phyloP scores from a whole-genome alignment of 1,140 invertebrate genomes.

The Ptiloglossa arizonensis region DNA sequence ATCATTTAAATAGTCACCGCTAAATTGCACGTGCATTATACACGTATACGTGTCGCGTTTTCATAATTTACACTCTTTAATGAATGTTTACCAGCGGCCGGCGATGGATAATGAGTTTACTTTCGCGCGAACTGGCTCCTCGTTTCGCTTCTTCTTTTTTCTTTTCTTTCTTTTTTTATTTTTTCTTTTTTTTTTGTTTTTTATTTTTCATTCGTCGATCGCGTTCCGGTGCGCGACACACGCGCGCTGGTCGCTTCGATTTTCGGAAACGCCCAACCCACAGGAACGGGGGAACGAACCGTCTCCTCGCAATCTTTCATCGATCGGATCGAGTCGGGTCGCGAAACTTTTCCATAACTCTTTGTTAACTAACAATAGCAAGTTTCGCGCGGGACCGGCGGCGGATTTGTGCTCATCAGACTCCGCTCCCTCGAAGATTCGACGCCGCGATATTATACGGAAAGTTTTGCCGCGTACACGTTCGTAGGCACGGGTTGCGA shows the following conservation, averaged over 20 bases:
- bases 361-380: conserved; percentile 54
- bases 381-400: conserved; percentile 50
- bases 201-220: neutral
- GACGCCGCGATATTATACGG: conserved; percentile 16
- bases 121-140: neutral
- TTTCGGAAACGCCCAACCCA: conserved; percentile 9
- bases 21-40: conserved; percentile 50
- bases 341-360: conserved; percentile 33
- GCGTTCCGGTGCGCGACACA: neutral
- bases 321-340: conserved; percentile 9
- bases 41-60: neutral
- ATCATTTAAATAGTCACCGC: conserved; percentile 64
- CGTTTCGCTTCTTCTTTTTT: too few relatives aligned
- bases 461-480: conserved; percentile 48
- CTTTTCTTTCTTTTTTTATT: too few relatives aligned
- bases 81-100: conserved; percentile 50
- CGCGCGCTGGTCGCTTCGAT: conserved; percentile 4
- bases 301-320: conserved; percentile 15
- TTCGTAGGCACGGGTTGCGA: conserved; percentile 35
- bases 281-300: neutral
- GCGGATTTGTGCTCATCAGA: conserved; percentile 56
- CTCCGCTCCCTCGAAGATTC: conserved; percentile 40
- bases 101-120: conserved; percentile 52
- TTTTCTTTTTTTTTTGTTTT: too few relatives aligned
- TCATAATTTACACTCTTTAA: conserved; percentile 56